Percentiles rank a stretch among this genome's conserved stretches.
phyloP scores from a whole-genome alignment of 2,113 vertebrate genomes.

The Patagioenas fasciata region DNA sequence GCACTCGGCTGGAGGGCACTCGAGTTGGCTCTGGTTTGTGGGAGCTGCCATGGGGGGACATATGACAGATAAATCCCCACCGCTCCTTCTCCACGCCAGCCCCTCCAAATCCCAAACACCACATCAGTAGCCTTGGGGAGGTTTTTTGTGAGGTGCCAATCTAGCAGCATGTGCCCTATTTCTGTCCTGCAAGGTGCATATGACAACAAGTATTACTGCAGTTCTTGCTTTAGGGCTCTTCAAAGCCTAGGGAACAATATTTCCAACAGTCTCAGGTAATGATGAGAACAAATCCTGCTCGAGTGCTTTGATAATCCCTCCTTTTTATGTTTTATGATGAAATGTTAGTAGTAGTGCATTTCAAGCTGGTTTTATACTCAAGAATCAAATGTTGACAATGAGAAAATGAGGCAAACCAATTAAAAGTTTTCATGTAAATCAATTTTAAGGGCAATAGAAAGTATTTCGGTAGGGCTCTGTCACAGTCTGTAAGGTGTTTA shows the following conservation, averaged over 20 bases:
- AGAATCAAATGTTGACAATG: background rate
- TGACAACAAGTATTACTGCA: background rate
- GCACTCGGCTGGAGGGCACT: background rate
- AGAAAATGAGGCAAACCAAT: background rate
- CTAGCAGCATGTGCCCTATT: background rate
- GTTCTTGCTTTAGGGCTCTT: background rate
- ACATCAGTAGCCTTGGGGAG: rapidly evolving
- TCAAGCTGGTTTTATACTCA: background rate
- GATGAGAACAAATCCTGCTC: background rate
- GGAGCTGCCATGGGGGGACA: rapidly evolving
- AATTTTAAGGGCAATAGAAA: background rate
- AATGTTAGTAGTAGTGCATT: background rate
- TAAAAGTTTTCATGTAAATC: background rate
- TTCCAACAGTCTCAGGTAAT: background rate
- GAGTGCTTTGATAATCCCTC: background rate
- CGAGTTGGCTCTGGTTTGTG: rapidly evolving
- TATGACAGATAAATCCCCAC: rapidly evolving
- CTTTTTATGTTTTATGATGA: background rate
- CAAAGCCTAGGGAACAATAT: background rate
- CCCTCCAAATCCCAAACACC: background rate
- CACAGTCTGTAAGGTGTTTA: background rate
- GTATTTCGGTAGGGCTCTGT: background rate
- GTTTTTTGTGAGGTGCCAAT: background rate
- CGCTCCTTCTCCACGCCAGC: background rate
- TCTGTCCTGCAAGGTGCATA: background rate